phyloP scores from a whole-genome alignment of 2,113 vertebrate species.

The Merops nubicus region DNA sequence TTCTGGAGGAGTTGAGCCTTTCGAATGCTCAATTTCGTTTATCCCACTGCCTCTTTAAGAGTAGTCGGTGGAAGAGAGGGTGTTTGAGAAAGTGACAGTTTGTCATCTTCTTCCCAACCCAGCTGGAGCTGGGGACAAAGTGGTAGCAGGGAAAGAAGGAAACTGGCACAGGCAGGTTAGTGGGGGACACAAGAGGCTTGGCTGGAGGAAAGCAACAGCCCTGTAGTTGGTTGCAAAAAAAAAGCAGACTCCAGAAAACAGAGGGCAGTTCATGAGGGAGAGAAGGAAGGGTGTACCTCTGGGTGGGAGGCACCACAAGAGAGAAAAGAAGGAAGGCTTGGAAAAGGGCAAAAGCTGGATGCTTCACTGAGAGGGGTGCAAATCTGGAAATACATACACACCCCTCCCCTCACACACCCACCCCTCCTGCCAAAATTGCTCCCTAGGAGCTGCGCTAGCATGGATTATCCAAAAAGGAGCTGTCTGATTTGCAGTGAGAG shows the following conservation, averaged over 20 bases:
- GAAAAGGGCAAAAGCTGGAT: background rate
- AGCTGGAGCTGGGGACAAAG: constrained; percentile 15
- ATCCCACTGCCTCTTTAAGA: constrained; percentile 66
- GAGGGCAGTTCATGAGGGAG: background rate
- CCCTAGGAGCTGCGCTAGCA: background rate
- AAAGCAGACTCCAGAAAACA: background rate
- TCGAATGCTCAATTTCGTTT: constrained; percentile 59
- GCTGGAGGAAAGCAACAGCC: background rate
- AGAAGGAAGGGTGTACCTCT: background rate
- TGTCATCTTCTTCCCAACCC: constrained; percentile 41
- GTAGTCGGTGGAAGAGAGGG: constrained; percentile 39
- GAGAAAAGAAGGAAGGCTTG: background rate
- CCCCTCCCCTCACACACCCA: background rate
- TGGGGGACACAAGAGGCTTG: background rate
- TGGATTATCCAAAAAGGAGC: background rate
- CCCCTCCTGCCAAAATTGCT: background rate
- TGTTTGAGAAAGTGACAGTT: constrained; percentile 65
- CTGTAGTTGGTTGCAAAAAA: background rate
- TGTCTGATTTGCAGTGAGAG: background rate
- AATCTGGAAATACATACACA: background rate
- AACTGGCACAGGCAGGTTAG: background rate
- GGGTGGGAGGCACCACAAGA: background rate
- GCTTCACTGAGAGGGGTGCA: background rate
- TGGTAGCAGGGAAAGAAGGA: constrained; percentile 1
- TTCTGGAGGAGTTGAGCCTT: constrained; percentile 65